phyloP scores from a whole-genome alignment of 2,797 vertebrate genomes.

The Pangasius mekongensis region DNA sequence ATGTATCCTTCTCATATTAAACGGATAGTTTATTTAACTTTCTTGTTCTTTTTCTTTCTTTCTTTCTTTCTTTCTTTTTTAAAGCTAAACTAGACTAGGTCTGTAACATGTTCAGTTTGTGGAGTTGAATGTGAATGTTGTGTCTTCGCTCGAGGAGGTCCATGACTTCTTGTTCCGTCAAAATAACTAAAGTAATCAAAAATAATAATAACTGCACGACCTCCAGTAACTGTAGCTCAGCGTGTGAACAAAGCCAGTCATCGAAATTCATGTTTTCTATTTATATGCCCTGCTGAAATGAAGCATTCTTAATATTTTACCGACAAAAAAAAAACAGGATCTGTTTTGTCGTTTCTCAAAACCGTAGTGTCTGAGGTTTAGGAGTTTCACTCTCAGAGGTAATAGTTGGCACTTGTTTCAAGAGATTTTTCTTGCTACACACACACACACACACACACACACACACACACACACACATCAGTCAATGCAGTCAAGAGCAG shows the following conservation, averaged over 20 bases:
- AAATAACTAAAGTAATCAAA: slow-evolving; percentile 11
- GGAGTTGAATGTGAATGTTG: background rate
- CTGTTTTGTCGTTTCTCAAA: background rate
- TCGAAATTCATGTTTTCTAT: background rate
- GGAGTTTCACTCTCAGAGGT: background rate
- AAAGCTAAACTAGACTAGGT: background rate
- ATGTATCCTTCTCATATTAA: background rate
- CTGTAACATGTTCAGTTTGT: background rate
- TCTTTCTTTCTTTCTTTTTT: too few species aligned
- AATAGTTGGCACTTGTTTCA: slow-evolving; percentile 24
- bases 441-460: too few species aligned
- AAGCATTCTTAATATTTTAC: background rate
- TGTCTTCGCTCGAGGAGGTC: slow-evolving; percentile 3
- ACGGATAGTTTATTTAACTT: background rate
- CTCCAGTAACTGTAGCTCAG: background rate
- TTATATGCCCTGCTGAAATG: background rate
- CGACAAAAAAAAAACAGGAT: background rate
- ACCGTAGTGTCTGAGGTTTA: background rate
- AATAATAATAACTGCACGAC: background rate
- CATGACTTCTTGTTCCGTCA: background rate
- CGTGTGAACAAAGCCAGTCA: background rate
- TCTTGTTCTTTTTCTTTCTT: background rate
- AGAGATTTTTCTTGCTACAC: background rate
- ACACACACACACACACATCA: background rate
- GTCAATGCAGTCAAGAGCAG: background rate